These are phyloP conservation scores for Agraylea sexmaculata DNA, from an alignment of 1,140 invertebrate genomes.

Conservation along the genomic window DNA sequence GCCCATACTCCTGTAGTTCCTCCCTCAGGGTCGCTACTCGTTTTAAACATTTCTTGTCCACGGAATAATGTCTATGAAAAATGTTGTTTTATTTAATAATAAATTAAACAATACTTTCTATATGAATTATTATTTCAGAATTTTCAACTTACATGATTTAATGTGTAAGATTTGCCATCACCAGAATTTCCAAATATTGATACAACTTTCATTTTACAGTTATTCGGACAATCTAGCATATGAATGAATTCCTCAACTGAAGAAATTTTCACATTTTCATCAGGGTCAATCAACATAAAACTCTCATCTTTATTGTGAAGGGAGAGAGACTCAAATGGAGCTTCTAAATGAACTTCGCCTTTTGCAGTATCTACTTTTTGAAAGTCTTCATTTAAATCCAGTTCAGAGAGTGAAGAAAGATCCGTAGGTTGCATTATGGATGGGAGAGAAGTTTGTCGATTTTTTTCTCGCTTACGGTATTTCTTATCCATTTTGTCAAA, in stretches of 20 bases:
- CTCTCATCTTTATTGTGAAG: slow-evolving; percentile 22
- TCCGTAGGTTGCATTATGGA: no score
- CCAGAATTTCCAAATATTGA: slow-evolving; percentile 83
- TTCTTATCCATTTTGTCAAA: no score
- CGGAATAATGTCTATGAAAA: slow-evolving; percentile 47
- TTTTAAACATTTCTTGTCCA: slow-evolving; percentile 62
- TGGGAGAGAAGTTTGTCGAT: no score
- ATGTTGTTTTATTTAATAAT: not conserved
- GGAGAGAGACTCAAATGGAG: slow-evolving; percentile 13
- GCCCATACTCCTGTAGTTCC: slow-evolving; percentile 76
- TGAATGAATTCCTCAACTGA: slow-evolving; percentile 40
- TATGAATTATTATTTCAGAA: not conserved
- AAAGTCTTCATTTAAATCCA: no score
- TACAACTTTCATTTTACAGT: slow-evolving; percentile 62
- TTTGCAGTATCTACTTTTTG: no score
- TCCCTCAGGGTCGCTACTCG: slow-evolving; percentile 56
- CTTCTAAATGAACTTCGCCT: no score
- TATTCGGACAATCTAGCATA: slow-evolving; percentile 34
- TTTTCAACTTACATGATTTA: slow-evolving; percentile 51
- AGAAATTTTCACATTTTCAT: slow-evolving; percentile 41
- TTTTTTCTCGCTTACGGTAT: no score
- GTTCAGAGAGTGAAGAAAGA: no score
- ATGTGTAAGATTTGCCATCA: slow-evolving; percentile 73
- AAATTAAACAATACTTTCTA: slow-evolving; percentile 2
- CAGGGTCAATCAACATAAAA: slow-evolving; percentile 45